Conservation (phyloP, 92 coral and sea anemone species). For the Phenganax stokvisi region DNA sequence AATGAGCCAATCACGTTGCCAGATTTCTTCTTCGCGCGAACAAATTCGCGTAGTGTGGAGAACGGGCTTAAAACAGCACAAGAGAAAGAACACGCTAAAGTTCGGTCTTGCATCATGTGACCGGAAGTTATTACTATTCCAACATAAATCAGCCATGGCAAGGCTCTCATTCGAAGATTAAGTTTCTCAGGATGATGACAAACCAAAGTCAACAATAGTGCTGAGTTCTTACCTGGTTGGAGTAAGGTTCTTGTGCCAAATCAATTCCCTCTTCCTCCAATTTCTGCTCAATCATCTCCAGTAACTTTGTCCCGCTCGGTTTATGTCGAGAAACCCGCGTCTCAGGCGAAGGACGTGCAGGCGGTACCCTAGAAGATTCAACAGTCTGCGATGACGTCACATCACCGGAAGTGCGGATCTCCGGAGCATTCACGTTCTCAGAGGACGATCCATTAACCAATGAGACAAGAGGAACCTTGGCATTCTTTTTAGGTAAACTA, state of each 20-base stretch:
- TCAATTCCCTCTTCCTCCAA: slow-evolving; percentile 77
- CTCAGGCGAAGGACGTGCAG: slow-evolving; percentile 26
- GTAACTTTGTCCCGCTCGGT: slow-evolving; percentile 67
- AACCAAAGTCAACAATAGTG: not conserved
- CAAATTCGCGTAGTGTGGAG: no score
- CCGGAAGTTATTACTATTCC: no score
- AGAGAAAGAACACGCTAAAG: no score
- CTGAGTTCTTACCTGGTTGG: slow-evolving; percentile 51
- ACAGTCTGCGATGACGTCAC: slow-evolving; percentile 5
- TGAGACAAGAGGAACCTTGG: not conserved
- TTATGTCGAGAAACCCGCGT: slow-evolving; percentile 65
- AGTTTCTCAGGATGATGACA: not conserved
- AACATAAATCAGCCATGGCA: no score
- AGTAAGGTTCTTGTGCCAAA: slow-evolving; percentile 73
- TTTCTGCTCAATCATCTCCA: slow-evolving; percentile 78
- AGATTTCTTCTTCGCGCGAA: no score
- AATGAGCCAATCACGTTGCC: no score
- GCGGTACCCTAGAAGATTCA: not conserved
- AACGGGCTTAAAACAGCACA: no score
- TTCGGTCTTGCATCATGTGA: no score
- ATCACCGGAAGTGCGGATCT: slow-evolving; percentile 11
- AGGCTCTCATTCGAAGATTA: no score
- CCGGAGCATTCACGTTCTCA: slow-evolving; percentile 7
- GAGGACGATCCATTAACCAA: not conserved
- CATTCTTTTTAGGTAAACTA: not conserved